Percentiles rank a stretch among this genome's conserved stretches.
Evolutionary conservation across 2,113 vertebrate species (phyloP).

Genomic region (Microtus ochrogaster): DNA sequence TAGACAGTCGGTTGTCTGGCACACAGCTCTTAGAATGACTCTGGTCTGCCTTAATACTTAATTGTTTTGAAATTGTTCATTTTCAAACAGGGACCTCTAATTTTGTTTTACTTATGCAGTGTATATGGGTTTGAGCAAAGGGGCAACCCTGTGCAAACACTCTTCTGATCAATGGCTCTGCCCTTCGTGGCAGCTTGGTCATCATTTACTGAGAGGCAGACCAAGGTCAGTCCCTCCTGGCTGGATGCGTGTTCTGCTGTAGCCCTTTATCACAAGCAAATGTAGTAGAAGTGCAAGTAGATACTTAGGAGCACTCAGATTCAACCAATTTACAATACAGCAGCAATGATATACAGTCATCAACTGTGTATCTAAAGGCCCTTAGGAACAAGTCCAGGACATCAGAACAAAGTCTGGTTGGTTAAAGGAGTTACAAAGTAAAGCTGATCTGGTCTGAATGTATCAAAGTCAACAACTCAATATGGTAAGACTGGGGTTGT

Average conservation of each 20-base stretch:
- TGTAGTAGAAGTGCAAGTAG: background rate
- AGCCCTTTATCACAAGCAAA: constrained; percentile 12
- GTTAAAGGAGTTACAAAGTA: background rate
- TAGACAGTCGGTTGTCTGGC: too few relatives aligned
- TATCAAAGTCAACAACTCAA: background rate
- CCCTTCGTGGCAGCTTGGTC: background rate
- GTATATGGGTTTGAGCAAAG: background rate
- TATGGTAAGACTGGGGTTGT: background rate
- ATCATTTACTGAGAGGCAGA: background rate
- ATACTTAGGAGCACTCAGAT: background rate
- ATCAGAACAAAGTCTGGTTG: background rate
- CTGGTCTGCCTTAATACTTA: background rate
- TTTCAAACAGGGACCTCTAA: background rate
- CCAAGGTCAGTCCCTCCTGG: background rate
- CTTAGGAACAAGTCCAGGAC: background rate
- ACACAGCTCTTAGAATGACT: too few relatives aligned
- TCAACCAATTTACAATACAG: background rate
- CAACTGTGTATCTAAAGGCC: background rate
- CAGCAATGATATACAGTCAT: background rate
- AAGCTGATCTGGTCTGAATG: background rate
- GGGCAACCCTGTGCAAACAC: background rate
- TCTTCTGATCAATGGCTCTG: background rate
- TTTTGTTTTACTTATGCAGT: background rate
- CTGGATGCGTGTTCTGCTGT: background rate
- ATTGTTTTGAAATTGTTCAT: background rate